Evolutionary conservation across 2,113 vertebrate genomes (phyloP), one percentile per base, ranked within the genome.

Genomic region (Hippocampus zosterae): DNA sequence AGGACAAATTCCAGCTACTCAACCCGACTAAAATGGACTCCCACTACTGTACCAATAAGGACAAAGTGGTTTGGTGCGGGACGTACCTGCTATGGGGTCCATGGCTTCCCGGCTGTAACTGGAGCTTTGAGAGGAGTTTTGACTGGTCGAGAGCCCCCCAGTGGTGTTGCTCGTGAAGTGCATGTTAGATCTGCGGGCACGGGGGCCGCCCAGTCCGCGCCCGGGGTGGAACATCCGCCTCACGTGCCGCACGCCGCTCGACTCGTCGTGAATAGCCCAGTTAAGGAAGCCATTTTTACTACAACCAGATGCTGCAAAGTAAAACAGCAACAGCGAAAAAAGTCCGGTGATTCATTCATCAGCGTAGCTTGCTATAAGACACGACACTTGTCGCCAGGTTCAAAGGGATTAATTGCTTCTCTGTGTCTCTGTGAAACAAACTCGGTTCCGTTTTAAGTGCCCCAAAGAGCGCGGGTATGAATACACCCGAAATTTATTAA

Each of bases 71-170:
- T n/a, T 23, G 52, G 8, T 53, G n/a, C 41, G 46, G 9, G 40
- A 61, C 94, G 91, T 87, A 98, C 97, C 97, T 94, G 97, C 97
- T 91, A 99, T 99, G 86, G 97, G 97, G 91, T 99, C 97, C 97
- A 99, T 99, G 85, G 97, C 92, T 94, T 99, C 97, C 92, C 97
- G 96, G 95, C 95, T 98, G 92, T 98, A 99, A 0, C 95, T 98
- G 90, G 97, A 98, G 91, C 96, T 98, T 93, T 99, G 97, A 87
- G 97, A 96, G 83, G 97, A 94, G 40, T 84, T 89, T 87, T 91
- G 90, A 65, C 72, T 87, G 79, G 85, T 87, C 21, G 97, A 97
- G 90, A 98, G 95, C 81, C 96, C 97, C 85, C 95, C 96, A 79
- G 93, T 91, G 88, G 97, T 96, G 91, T 93, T 98, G 93, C 91